Conservation (phyloP, 2,113 vertebrate genomes). For the Plecturocebus donacophilus region DNA sequence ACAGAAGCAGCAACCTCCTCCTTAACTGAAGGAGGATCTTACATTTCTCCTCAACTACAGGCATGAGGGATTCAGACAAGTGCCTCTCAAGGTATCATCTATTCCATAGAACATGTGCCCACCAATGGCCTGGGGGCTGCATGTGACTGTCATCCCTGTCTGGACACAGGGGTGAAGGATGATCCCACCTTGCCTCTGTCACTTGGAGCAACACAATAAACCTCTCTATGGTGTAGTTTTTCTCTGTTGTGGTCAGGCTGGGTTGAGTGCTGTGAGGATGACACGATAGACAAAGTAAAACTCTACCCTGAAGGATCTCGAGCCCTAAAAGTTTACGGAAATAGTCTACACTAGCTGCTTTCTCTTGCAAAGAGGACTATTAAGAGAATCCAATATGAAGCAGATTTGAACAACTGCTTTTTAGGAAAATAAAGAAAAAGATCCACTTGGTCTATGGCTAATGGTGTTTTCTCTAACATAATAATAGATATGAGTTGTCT, state of each 20-base stretch:
- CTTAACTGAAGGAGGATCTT: neutral
- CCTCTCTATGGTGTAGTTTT: neutral
- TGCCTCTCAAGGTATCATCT: neutral
- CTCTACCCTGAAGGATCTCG: neutral
- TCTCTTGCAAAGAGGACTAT: neutral
- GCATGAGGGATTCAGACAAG: neutral
- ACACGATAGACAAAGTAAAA: neutral
- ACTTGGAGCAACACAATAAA: neutral
- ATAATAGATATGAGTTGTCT: neutral
- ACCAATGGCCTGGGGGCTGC: fast-evolving
- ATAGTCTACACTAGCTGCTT: neutral
- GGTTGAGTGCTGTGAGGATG: neutral
- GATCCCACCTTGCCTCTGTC: neutral
- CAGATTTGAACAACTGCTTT: neutral
- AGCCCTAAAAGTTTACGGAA: neutral
- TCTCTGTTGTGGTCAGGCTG: too few relatives aligned
- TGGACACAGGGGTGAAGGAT: neutral
- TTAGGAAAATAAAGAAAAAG: neutral
- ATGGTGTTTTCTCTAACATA: neutral
- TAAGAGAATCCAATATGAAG: neutral
- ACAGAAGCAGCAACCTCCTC: neutral
- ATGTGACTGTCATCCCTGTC: neutral
- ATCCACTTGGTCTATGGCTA: neutral
- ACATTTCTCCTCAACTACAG: neutral
- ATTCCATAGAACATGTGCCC: neutral